Evolutionary conservation across 2,888 invertebrate genomes (phyloP).

Genomic region (Lysandra bellargus): DNA sequence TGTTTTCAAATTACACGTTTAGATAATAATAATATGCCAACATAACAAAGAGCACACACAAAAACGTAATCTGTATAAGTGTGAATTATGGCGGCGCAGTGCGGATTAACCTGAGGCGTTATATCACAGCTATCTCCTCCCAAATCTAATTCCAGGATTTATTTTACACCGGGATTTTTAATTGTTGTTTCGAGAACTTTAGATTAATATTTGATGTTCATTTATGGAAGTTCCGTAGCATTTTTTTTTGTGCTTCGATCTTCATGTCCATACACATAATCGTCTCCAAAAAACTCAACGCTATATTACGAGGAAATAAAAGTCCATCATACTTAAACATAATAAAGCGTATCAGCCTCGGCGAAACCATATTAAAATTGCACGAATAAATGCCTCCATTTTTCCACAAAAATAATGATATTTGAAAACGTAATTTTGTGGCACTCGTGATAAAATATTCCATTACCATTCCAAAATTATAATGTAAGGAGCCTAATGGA

Average conservation of each 20-base stretch:
- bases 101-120: constrained; percentile 30
- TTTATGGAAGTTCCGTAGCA: too few relatives aligned
- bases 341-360: background rate
- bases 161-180: constrained; percentile 19
- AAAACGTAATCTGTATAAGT: constrained; percentile 30
- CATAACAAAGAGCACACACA: constrained; percentile 24
- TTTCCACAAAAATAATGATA: constrained; percentile 21
- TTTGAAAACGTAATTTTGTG: constrained; percentile 24
- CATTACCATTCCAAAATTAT: constrained; percentile 42
- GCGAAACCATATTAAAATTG: constrained; percentile 18
- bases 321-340: background rate
- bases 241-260: background rate
- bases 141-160: constrained; percentile 28
- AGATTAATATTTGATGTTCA: background rate
- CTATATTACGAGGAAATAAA: background rate
- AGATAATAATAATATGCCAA: background rate
- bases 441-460: constrained; percentile 37
- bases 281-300: background rate
- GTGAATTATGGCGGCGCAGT: constrained; percentile 26
- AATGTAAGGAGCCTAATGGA: constrained; percentile 48
- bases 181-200: background rate
- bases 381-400: constrained; percentile 31
- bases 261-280: background rate
- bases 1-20: background rate
- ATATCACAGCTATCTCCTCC: constrained; percentile 28